Percentiles rank a stretch among this genome's conserved stretches.
Evolutionary conservation across 2,797 vertebrate genomes (phyloP).

Genomic region (Coluber constrictor): DNA sequence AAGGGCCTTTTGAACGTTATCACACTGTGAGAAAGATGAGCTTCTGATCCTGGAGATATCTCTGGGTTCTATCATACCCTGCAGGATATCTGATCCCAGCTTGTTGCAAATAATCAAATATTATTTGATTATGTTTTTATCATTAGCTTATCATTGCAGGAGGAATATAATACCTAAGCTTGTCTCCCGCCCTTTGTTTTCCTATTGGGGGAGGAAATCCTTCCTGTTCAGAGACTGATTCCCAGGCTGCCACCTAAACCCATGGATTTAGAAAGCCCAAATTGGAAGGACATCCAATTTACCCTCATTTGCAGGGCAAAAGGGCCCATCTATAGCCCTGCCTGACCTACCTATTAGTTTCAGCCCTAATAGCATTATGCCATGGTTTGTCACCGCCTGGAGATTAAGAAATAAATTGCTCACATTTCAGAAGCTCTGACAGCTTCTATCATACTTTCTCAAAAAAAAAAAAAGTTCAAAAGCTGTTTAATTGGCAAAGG

Average conservation of each 20-base stretch:
- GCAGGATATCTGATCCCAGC: background rate
- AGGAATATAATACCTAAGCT: background rate
- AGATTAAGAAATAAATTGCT: slow-evolving; percentile 8
- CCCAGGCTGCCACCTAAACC: background rate
- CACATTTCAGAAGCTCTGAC: slow-evolving; percentile 8
- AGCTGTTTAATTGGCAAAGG: slow-evolving; percentile 46
- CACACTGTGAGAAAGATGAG: background rate
- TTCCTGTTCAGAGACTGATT: background rate
- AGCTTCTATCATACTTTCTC: slow-evolving; percentile 32
- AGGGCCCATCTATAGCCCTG: background rate
- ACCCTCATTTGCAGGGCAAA: background rate
- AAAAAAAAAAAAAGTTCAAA: slow-evolving; percentile 36
- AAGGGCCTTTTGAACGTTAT: background rate
- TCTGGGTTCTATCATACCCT: background rate
- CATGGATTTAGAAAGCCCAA: background rate
- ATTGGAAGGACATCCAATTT: background rate
- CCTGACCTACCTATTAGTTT: background rate
- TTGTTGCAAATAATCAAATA: background rate
- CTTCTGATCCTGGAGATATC: background rate
- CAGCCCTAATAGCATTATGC: background rate
- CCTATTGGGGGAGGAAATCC: background rate
- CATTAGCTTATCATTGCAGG: background rate
- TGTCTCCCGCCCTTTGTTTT: background rate
- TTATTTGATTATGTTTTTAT: background rate
- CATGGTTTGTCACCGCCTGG: background rate